These are phyloP conservation scores for Notarius quadriscutis DNA, from an alignment of 2,113 vertebrate species.

Conservation along the genomic window DNA sequence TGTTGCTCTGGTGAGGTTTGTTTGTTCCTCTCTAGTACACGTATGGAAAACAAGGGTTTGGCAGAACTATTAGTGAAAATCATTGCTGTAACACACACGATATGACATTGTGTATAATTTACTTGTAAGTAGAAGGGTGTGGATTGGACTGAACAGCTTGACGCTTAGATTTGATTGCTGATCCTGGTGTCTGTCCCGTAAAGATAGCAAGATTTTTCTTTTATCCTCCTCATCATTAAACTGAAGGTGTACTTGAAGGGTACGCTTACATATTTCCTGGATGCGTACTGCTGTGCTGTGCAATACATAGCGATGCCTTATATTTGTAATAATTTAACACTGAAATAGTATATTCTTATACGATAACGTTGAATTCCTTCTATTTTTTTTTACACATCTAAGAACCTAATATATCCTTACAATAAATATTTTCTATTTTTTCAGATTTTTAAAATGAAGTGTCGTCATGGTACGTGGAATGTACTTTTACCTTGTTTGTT, in stretches of 20 bases:
- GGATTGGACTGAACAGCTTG: neutral
- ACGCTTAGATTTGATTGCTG: neutral
- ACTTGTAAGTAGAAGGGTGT: neutral
- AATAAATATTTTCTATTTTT: slow-evolving; percentile 5
- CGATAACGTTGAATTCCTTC: neutral
- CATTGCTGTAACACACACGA: neutral
- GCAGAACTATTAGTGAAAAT: neutral
- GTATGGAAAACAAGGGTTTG: neutral
- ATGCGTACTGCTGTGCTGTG: slow-evolving; percentile 7
- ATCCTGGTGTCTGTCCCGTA: neutral
- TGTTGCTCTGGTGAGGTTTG: slow-evolving; percentile 33
- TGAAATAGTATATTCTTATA: neutral
- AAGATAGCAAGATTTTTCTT: slow-evolving; percentile 10
- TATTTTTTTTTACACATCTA: neutral
- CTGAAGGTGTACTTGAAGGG: neutral
- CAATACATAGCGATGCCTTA: neutral
- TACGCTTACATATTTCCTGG: neutral
- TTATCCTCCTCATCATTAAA: neutral
- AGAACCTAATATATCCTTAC: neutral
- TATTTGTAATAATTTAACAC: slow-evolving; percentile 18
- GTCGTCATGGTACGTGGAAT: neutral
- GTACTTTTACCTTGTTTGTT: neutral
- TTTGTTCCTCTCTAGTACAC: neutral
- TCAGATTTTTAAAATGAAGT: slow-evolving; percentile 4
- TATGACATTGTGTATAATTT: neutral